Evolutionary conservation across 2,797 vertebrate genomes (phyloP), one percentile per base, ranked within the genome.

Genomic region (Artibeus jamaicensis): DNA sequence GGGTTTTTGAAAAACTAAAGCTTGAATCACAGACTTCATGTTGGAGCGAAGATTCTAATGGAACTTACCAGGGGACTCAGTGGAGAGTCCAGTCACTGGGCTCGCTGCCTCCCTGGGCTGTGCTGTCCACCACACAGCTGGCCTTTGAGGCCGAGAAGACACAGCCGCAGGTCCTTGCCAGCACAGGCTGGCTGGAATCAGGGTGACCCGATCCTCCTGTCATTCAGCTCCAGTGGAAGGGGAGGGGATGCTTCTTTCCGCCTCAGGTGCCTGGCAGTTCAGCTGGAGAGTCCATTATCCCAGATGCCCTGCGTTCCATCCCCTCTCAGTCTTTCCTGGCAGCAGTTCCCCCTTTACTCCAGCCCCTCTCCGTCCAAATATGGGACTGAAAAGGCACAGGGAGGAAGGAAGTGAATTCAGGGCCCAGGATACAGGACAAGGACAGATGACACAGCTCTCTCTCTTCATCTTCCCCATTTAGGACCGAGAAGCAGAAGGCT

Each of bases 271-370:
- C 78, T 26, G 65, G 26, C 53, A 37, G 71, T 42, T 87, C 71
- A 59, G 37, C 86, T 67, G 39, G 70, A 1, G 29, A 83, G 77
- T 21, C 9, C 79, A 55, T 73, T 74, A 83, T 24, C 70, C 59
- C 46, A 67, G 34, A 22, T 2, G 22, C 11, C 4, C 21, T 44
- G 21, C 19, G 0, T 14, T 62, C 26, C 10, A n/a, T 21, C 70
- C n/a, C 46, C 50, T 91, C 73, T 82, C 65, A 85, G 1, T 32
- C 12, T 89, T 96, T 96, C 86, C 79, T 95, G 95, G 84, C 67
- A 59, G 79, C 26, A 5, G 24, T 32, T 4, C 4, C 9, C 22
- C 18, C 9, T 26, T 21, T 3, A 19, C 57, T 39, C 83, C 76
- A 70, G 19, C 15, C 55, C 73, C 42, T 46, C 46, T 57, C 32